Conservation (phyloP, 2,888 invertebrate species). For the Ophion ellenae region DNA sequence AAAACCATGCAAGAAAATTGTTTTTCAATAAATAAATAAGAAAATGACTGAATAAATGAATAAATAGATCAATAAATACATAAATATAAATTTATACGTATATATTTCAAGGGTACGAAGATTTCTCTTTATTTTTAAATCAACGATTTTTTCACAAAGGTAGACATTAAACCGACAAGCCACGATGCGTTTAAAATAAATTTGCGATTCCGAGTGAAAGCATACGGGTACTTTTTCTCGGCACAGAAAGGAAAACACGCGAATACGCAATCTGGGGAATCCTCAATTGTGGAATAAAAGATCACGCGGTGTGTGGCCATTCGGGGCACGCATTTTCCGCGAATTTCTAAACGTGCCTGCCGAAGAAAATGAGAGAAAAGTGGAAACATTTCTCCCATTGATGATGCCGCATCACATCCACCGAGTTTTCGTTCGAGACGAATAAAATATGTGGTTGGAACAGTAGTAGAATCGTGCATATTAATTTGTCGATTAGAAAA, state of each 20-base stretch:
- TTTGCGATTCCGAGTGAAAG: slow-evolving; percentile 50
- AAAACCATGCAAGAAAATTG: neutral
- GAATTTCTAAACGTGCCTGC: slow-evolving; percentile 53
- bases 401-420: neutral
- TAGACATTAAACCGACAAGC: slow-evolving; percentile 32
- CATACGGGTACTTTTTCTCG: slow-evolving; percentile 48
- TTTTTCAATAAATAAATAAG: neutral
- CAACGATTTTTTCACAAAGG: neutral
- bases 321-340: slow-evolving; percentile 57
- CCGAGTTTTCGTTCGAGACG: neutral
- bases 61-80: neutral
- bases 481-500: neutral
- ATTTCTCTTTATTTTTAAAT: neutral
- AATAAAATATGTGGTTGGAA: neutral
- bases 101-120: neutral
- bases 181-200: slow-evolving; percentile 38
- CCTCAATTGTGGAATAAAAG: slow-evolving; percentile 32
- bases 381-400: neutral
- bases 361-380: slow-evolving; percentile 6
- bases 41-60: neutral
- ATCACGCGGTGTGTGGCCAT: slow-evolving; percentile 55
- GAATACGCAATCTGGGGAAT: slow-evolving; percentile 3
- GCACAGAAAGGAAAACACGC: slow-evolving; percentile 22
- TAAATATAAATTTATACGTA: neutral
- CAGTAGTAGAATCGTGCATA: neutral